phyloP scores from a whole-genome alignment of 2,113 vertebrate species.

The Ptilorrhoa leucosticta region DNA sequence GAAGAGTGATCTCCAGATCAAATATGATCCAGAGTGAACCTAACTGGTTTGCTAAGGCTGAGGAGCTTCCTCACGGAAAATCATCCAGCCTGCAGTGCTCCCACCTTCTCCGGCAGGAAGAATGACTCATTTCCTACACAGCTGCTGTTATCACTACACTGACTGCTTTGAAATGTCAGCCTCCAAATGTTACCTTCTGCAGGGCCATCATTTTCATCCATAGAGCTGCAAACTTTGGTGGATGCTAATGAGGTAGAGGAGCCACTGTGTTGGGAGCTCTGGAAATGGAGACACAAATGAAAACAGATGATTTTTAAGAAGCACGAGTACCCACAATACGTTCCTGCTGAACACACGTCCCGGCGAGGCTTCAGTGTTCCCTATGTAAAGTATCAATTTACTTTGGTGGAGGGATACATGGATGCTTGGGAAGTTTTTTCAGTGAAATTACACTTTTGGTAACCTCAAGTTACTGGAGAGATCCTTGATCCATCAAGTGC shows the following conservation, averaged over 20 bases:
- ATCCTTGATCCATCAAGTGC: not conserved
- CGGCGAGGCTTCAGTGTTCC: not conserved
- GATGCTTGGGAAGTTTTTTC: not conserved
- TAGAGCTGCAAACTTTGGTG: slow-evolving; percentile 97
- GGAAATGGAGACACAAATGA: slow-evolving; percentile 53
- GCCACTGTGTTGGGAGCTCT: slow-evolving; percentile 94
- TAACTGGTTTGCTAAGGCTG: not conserved
- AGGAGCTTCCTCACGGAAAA: not conserved
- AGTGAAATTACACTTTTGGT: not conserved
- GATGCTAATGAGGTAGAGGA: slow-evolving; percentile 95
- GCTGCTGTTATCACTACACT: slow-evolving; percentile 24
- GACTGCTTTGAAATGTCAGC: slow-evolving; percentile 38
- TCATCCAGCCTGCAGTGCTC: not conserved
- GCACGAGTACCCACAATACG: not conserved
- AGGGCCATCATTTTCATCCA: slow-evolving; percentile 92
- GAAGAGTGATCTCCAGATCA: not conserved
- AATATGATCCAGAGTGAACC: not conserved
- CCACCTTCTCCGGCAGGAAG: slow-evolving; percentile 30
- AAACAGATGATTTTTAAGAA: slow-evolving; percentile 16
- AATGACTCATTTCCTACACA: slow-evolving; percentile 45
- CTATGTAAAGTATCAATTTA: not conserved
- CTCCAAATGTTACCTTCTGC: slow-evolving; percentile 82
- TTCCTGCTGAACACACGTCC: not conserved
- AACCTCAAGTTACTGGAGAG: not conserved
- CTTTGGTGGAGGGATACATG: not conserved